Base-by-base conservation (phyloP, 2,113 vertebrate genomes). In the Erythrocercus mccallii region DNA sequence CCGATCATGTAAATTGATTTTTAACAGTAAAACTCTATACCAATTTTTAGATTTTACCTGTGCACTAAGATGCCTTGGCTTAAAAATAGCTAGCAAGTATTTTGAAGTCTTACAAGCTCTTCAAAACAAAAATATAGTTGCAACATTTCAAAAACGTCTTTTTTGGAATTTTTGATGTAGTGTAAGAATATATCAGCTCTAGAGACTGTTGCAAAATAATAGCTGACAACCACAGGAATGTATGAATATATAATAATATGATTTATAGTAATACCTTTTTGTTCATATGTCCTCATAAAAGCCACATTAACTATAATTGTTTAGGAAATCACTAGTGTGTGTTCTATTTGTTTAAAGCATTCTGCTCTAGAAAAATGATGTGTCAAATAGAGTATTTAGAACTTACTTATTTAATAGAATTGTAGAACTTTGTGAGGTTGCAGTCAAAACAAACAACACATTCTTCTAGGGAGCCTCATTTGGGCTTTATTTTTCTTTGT, bases 271-370 rank as follows among this genome's bases (percentile, higher is more conserved):
- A 78, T 78, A 83, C 6, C 4, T 77, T 81, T 71, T 80, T 58
- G 27, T 92, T 92, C 44, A 8, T 13, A 6, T 81, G 25, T 70
- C 15, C 24, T 88, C 27, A 3, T 92, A 90, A 88, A 94, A 92
- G 40, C 51, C 31, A 12, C 44, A 28, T 69, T 86, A 80, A 65
- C 42, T 15, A 2, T 58, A 82, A 48, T 70, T 72, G 62, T 86
- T 82, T 83, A 83, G 79, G 71, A 96, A 90, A 69, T 92, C 71
- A 73, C 24, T 86, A 48, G 8, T 71, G 44, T 60, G 24, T 91
- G 47, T 81, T 65, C 89, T 92, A 92, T 44, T 94, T 78, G 38
- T 86, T 86, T 92, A 30, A 91, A 89, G n/a, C 78, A 62, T 81
- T 77, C 42, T 94, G 38, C 62, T 96, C 45, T 56, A 64, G 72